Percentiles rank a stretch among this genome's conserved stretches.
phyloP scores from a whole-genome alignment of 2,888 invertebrate species.

The Cabera pusaria region DNA sequence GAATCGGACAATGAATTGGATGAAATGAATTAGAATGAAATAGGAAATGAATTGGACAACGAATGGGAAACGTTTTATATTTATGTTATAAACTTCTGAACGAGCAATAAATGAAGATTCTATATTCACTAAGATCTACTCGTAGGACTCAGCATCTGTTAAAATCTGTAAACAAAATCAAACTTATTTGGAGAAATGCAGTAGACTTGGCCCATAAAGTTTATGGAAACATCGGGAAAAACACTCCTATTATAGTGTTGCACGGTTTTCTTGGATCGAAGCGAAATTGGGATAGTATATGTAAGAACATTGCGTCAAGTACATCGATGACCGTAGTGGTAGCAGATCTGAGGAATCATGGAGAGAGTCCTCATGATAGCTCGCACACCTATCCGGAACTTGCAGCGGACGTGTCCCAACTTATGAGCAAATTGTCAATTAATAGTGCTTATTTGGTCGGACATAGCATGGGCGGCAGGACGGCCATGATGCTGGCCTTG shows the following conservation, averaged over 20 bases:
- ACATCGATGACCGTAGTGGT: conserved; percentile 90
- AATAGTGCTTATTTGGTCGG: conserved; percentile 80
- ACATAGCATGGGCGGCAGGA: conserved; percentile 97
- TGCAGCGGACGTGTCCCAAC: conserved; percentile 82
- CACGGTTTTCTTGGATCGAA: conserved; percentile 97
- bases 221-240: conserved; percentile 37
- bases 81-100: no score
- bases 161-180: conserved; percentile 9
- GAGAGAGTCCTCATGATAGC: conserved; percentile 92
- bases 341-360: conserved; percentile 97
- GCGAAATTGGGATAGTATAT: conserved; percentile 95
- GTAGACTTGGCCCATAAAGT: conserved; percentile 85
- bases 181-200: conserved; percentile 39
- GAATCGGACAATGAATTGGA: no score
- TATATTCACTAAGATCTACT: conserved; percentile 16
- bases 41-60: no score
- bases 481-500: conserved; percentile 87
- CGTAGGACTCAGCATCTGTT: conserved; percentile 11
- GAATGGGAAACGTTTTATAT: no score
- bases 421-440: conserved; percentile 85
- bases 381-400: conserved; percentile 90
- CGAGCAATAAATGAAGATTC: conserved; percentile 44
- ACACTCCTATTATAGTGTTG: conserved; percentile 88
- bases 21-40: no score
- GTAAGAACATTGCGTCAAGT: conserved; percentile 86